phyloP scores from a whole-genome alignment of 2,797 vertebrate genomes.

The Gastrophryne carolinensis region DNA sequence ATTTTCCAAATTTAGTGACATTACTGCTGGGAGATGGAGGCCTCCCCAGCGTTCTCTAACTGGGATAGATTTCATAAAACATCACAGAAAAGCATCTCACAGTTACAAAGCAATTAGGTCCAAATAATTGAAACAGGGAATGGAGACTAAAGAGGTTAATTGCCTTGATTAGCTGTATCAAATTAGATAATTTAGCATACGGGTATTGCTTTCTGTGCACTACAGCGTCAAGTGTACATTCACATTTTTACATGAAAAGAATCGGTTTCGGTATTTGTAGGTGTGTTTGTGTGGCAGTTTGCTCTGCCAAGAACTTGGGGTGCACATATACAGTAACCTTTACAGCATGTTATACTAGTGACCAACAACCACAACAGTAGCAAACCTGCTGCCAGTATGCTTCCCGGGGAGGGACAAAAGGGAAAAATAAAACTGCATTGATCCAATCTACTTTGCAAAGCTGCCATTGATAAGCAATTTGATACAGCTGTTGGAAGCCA shows the following conservation, averaged over 20 bases:
- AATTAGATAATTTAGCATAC: slow-evolving; percentile 4
- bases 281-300: too few relatives aligned
- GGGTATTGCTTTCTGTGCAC: neutral
- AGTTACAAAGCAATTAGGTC: slow-evolving; percentile 33
- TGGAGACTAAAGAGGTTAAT: slow-evolving; percentile 28
- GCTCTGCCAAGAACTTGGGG: too few relatives aligned
- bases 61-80: slow-evolving; percentile 14
- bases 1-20: slow-evolving; percentile 27
- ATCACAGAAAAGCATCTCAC: slow-evolving; percentile 7
- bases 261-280: too few relatives aligned
- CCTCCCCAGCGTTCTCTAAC: neutral
- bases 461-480: too few relatives aligned
- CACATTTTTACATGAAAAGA: neutral
- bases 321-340: too few relatives aligned
- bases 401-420: too few relatives aligned
- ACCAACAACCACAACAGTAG: too few relatives aligned
- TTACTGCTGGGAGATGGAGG: slow-evolving; percentile 6
- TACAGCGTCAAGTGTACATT: neutral
- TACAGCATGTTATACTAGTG: too few relatives aligned
- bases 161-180: slow-evolving; percentile 27
- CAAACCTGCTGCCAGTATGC: too few relatives aligned
- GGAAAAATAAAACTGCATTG: too few relatives aligned
- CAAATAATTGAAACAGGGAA: slow-evolving; percentile 46
- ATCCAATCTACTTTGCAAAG: too few relatives aligned
- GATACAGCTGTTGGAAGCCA: too few relatives aligned